A percentile compares a stretch with the other conserved stretches of the same genome.
These are phyloP conservation scores for Gastrophryne carolinensis DNA, from an alignment of 2,797 vertebrate species.

Conservation along the genomic window DNA sequence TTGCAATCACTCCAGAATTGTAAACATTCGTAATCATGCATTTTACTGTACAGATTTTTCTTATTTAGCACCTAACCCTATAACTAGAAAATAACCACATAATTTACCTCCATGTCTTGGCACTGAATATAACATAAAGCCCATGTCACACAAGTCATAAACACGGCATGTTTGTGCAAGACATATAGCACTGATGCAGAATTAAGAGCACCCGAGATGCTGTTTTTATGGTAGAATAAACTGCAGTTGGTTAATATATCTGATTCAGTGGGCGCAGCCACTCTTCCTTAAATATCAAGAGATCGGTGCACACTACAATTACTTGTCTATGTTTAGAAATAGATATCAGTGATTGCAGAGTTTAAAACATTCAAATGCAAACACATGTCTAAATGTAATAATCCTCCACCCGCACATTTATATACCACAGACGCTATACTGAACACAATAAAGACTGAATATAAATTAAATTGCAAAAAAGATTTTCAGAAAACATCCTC, in stretches of 20 bases:
- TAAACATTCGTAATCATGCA: too few relatives aligned
- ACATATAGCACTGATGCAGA: slow-evolving; percentile 1
- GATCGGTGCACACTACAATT: slow-evolving; percentile 40
- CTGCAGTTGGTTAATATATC: slow-evolving; percentile 17
- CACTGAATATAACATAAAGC: background rate
- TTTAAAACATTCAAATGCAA: slow-evolving; percentile 19
- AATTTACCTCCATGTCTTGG: too few relatives aligned
- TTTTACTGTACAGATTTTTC: too few relatives aligned
- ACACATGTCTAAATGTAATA: background rate
- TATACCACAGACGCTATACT: background rate
- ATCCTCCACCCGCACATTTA: background rate
- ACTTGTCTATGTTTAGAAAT: slow-evolving; percentile 39
- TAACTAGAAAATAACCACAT: too few relatives aligned
- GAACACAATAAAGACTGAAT: background rate
- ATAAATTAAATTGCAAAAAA: background rate
- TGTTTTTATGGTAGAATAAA: slow-evolving; percentile 29
- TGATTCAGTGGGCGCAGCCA: slow-evolving; percentile 33
- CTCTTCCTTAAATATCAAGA: slow-evolving; percentile 41
- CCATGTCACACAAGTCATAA: background rate
- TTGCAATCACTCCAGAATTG: too few relatives aligned
- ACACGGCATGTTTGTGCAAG: background rate
- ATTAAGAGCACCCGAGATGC: slow-evolving; percentile 16
- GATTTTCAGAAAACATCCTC: background rate
- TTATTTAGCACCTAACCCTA: too few relatives aligned
- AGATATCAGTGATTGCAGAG: slow-evolving; percentile 20